Percentiles rank a stretch among this genome's conserved stretches.
Evolutionary conservation across 2,888 invertebrate genomes (phyloP).

Genomic region (Lasioglossum pauxillum): DNA sequence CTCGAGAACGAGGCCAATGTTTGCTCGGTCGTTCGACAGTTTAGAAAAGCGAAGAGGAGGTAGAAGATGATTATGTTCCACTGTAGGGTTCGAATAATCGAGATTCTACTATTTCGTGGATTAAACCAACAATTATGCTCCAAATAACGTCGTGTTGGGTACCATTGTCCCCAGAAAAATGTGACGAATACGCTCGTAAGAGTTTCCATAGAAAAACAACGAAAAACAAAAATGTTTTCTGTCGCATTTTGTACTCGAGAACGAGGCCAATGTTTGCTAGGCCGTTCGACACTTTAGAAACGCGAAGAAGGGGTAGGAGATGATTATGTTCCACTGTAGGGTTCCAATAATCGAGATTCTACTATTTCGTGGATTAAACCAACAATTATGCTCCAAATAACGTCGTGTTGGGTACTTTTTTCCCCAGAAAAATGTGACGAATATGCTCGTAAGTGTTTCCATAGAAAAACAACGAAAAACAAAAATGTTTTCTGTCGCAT

Average conservation of each 20-base stretch:
- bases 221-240: not conserved
- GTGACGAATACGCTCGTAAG: too few species aligned
- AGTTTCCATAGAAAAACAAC: too few species aligned
- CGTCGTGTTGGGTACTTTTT: not conserved
- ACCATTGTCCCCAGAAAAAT: too few species aligned
- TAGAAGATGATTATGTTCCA: too few species aligned
- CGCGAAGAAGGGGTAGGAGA: not conserved
- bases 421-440: not conserved
- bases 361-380: not conserved
- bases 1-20: too few species aligned
- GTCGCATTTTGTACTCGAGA: not conserved
- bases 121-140: too few species aligned
- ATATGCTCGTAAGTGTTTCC: not conserved
- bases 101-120: too few species aligned
- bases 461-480: fast-evolving
- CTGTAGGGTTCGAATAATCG: too few species aligned
- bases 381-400: not conserved
- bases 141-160: too few species aligned
- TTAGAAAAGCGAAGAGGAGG: too few species aligned
- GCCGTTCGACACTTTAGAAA: not conserved
- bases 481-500: not conserved
- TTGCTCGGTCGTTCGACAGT: too few species aligned
- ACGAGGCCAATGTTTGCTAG: not conserved
- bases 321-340: not conserved
- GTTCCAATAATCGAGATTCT: not conserved